A percentile compares a stretch with the other conserved stretches of the same genome.
These are phyloP conservation scores for Phymastichus coffea DNA, from an alignment of 1,140 invertebrate genomes.

Conservation along the genomic window DNA sequence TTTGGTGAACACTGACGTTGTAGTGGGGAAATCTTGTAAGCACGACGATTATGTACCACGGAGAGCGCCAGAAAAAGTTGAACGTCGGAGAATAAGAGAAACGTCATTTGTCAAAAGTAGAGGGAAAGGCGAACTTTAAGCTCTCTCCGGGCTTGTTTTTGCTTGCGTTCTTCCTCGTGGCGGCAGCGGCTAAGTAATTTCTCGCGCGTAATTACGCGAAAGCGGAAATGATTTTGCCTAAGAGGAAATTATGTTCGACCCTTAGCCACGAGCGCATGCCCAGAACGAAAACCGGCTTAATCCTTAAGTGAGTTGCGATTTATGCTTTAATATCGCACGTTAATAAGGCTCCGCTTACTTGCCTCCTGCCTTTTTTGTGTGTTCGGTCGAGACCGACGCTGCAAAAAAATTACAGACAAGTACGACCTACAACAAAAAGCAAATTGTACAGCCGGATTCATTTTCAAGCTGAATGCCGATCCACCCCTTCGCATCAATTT, in stretches of 20 bases:
- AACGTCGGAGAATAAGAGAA: background rate
- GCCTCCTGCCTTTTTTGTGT: too few species aligned
- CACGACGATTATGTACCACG: background rate
- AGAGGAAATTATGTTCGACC: conserved; percentile 21
- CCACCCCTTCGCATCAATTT: too few species aligned
- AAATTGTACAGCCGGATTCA: too few species aligned
- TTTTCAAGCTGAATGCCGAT: too few species aligned
- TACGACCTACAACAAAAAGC: too few species aligned
- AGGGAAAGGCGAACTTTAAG: conserved; percentile 8
- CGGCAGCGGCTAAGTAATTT: conserved; percentile 20
- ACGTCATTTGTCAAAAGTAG: conserved; percentile 18
- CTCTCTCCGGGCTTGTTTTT: conserved; percentile 19
- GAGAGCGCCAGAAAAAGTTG: conserved; percentile 2
- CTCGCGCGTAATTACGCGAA: conserved; percentile 20
- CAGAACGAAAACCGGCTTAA: conserved; percentile 11
- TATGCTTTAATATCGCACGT: conserved; percentile 44
- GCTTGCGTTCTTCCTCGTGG: background rate
- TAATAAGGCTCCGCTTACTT: conserved; percentile 15
- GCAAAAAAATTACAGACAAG: too few species aligned
- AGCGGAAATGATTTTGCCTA: conserved; percentile 27
- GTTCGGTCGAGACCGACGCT: too few species aligned
- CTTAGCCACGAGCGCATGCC: background rate
- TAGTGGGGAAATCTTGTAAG: conserved; percentile 3
- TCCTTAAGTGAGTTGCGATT: conserved; percentile 44
- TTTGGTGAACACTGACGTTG: too few species aligned